phyloP scores from a whole-genome alignment of 1,140 invertebrate genomes.

The Phymastichus coffea region DNA sequence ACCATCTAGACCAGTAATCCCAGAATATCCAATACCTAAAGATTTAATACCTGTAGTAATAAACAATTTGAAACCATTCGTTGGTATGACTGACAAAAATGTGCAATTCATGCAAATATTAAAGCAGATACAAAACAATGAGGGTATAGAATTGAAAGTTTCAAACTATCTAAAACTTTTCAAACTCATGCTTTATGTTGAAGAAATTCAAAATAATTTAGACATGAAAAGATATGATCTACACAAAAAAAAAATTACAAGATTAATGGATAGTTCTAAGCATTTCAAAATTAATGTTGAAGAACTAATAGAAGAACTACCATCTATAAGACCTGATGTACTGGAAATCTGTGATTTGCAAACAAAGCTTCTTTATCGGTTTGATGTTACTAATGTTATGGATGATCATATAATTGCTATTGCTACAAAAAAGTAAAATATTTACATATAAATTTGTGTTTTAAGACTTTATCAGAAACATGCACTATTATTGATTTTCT shows the following conservation, averaged over 20 bases:
- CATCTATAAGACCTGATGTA: conserved; percentile 69
- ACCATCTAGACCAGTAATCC: neutral
- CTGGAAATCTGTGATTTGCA: conserved; percentile 52
- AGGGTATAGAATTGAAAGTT: conserved; percentile 52
- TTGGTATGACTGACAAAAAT: conserved; percentile 25
- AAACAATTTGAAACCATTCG: conserved; percentile 6
- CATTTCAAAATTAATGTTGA: conserved; percentile 68
- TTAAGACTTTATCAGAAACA: neutral
- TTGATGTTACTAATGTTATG: conserved; percentile 26
- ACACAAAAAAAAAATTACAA: conserved; percentile 43
- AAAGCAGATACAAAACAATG: conserved; percentile 33
- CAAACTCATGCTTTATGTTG: conserved; percentile 70
- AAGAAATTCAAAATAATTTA: conserved; percentile 68
- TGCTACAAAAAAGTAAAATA: neutral
- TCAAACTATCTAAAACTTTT: conserved; percentile 63
- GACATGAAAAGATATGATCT: conserved; percentile 65
- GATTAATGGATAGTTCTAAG: conserved; percentile 55
- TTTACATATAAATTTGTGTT: neutral
- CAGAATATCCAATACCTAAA: conserved; percentile 14
- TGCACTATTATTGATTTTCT: conserved; percentile 19
- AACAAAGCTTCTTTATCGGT: neutral
- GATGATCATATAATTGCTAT: conserved; percentile 21
- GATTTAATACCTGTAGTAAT: conserved; percentile 3
- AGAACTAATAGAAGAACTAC: conserved; percentile 73
- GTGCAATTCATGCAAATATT: neutral